These are phyloP conservation scores for Sorex fumeus DNA, from an alignment of 2,113 vertebrate species.

Conservation along the genomic window DNA sequence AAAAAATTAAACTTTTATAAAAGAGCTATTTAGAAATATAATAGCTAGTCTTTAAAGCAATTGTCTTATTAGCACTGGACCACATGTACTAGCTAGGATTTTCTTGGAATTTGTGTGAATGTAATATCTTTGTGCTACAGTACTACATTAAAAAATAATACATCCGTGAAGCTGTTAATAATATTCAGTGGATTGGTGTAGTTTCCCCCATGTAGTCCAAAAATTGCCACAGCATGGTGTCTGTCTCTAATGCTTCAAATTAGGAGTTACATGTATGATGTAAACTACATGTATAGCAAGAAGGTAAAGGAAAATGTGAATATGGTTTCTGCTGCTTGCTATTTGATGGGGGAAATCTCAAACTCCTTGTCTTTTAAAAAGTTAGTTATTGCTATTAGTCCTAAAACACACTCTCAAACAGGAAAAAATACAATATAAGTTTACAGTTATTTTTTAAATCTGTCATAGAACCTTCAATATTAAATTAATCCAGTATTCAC, in stretches of 20 bases:
- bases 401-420: no score
- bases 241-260: not conserved
- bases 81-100: not conserved
- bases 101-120: not conserved
- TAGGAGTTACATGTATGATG: not conserved
- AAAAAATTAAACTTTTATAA: conserved; percentile 13
- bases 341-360: no score
- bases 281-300: no score
- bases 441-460: no score
- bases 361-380: no score
- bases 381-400: no score
- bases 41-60: conserved; percentile 58
- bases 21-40: not conserved
- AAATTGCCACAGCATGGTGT: not conserved
- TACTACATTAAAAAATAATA: not conserved
- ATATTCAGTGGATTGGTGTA: not conserved
- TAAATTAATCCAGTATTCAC: no score
- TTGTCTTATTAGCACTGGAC: not conserved
- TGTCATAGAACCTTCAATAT: no score
- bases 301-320: no score
- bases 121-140: not conserved
- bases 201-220: not conserved
- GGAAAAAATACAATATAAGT: no score
- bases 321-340: no score
- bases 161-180: not conserved